Conservation (phyloP, 2,888 invertebrate species). For the Eutolmus rufibarbis region DNA sequence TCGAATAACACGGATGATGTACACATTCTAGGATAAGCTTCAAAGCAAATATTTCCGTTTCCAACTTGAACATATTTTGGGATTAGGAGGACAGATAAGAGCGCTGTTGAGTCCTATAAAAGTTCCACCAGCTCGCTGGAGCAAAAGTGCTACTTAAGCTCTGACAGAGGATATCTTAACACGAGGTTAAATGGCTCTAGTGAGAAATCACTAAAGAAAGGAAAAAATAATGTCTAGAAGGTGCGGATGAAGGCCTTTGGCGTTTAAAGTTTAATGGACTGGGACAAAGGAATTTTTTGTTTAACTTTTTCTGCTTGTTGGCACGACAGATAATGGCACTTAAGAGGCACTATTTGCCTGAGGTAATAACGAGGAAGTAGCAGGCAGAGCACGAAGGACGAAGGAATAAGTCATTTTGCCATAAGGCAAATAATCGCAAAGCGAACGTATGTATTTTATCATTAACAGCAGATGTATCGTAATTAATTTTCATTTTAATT, state of each 20-base stretch:
- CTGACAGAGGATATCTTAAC: constrained; percentile 26
- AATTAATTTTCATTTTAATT: not conserved
- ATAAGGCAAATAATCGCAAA: not conserved
- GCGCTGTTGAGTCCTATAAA: constrained; percentile 28
- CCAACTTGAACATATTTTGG: constrained; percentile 42
- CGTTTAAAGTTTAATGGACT: constrained; percentile 26
- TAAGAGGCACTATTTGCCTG: not conserved
- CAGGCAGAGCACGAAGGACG: not conserved
- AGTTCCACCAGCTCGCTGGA: constrained; percentile 22
- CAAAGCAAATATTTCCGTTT: constrained; percentile 45
- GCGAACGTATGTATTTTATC: not conserved
- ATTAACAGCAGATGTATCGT: not conserved
- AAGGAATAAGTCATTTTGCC: not conserved
- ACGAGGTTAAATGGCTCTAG: constrained; percentile 19
- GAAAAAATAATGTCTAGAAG: not conserved
- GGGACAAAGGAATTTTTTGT: not conserved
- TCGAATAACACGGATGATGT: constrained; percentile 42
- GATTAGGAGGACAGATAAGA: constrained; percentile 40
- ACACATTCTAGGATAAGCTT: constrained; percentile 43
- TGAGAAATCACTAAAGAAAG: constrained; percentile 16
- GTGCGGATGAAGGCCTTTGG: not conserved
- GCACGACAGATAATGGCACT: not conserved
- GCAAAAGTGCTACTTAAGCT: constrained; percentile 35
- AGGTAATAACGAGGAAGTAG: not conserved
- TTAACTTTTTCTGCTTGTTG: not conserved